Base-by-base conservation (phyloP, 2,888 invertebrate genomes). In the Pherbina coryleti region DNA sequence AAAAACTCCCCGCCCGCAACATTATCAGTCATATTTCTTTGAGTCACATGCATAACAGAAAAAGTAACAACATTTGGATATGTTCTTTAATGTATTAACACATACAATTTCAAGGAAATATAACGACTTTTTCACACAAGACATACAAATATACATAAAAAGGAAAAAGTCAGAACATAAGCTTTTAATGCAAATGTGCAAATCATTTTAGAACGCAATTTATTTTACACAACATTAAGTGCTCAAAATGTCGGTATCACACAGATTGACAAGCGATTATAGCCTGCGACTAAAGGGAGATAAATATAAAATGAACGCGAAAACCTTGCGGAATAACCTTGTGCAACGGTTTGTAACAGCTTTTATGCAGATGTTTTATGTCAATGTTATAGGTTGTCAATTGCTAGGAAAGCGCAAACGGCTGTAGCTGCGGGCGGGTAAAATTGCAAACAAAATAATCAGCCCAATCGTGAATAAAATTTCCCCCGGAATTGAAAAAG, bases 241-340 rank as follows among this genome's bases (percentile, higher is more conserved):
- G 74, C 66, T 64, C 19, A 74, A 51, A 28, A 74, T 66, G 31
- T 64, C 53, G 44, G 14, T 14, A 74, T 28, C 44, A 44, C 51
- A 74, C 74, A 74, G 74, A 64, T 74, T 74, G 74, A 64, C 64
- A 64, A 64, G 28, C 64, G 51, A 51, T 74, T 74, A 74, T 64
- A n/a, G 51, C 51, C 5, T 22, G 62, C 8, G 9, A 51, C 8
- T 51, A 37, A 62, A 64, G 51, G 25, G 37, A 17, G 28, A 44
- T 17, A 9, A 25, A 51, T 44, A 62, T 17, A 34, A 72, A 44
- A 44, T 69, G 49, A 22, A 66, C 34, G 19, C 5, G 64, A 64
- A 28, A 64, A 64, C 19, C 19, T 66, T 19, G 44, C 22, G 19
- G 4, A 17, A 37, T 19, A 67, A 44, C 7, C 37, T 67, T 37